Evolutionary conservation across 2,888 invertebrate species (phyloP).

Genomic region (Yponomeuta malinellus): DNA sequence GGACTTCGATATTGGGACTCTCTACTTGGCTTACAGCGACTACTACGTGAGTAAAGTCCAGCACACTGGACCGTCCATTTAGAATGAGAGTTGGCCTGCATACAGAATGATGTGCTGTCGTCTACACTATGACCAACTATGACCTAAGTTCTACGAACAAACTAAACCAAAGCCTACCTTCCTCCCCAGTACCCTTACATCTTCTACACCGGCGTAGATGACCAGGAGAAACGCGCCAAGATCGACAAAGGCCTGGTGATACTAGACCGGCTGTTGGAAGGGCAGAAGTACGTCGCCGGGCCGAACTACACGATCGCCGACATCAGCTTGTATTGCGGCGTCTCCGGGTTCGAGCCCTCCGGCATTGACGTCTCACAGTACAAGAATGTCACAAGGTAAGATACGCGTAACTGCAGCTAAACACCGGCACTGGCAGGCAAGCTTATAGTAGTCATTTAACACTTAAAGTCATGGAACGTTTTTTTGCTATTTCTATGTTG

Average conservation of each 20-base stretch:
- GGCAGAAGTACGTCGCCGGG: constrained; percentile 80
- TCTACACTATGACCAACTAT: neutral
- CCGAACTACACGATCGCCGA: constrained; percentile 84
- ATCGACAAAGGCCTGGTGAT: constrained; percentile 78
- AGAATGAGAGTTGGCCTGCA: too few relatives aligned
- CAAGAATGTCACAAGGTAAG: constrained; percentile 72
- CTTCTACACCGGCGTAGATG: constrained; percentile 33
- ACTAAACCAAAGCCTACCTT: neutral
- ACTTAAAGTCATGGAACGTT: too few relatives aligned
- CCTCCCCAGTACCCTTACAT: neutral
- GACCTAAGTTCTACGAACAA: neutral
- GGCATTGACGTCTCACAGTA: constrained; percentile 77
- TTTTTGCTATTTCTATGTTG: neutral
- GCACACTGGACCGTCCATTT: neutral
- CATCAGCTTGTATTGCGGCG: constrained; percentile 77
- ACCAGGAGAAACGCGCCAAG: constrained; percentile 77
- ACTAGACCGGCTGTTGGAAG: constrained; percentile 80
- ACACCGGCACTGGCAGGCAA: neutral
- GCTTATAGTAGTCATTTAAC: too few relatives aligned
- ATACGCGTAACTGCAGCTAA: too few relatives aligned
- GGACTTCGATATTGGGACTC: constrained; percentile 84
- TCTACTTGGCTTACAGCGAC: constrained; percentile 79
- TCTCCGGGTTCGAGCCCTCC: constrained; percentile 79
- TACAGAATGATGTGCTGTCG: neutral
- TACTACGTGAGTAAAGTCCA: constrained; percentile 76